Percentiles rank a stretch among this genome's conserved stretches.
phyloP scores from a whole-genome alignment of 2,888 invertebrate species.

The Scelioninae gen. 1 region DNA sequence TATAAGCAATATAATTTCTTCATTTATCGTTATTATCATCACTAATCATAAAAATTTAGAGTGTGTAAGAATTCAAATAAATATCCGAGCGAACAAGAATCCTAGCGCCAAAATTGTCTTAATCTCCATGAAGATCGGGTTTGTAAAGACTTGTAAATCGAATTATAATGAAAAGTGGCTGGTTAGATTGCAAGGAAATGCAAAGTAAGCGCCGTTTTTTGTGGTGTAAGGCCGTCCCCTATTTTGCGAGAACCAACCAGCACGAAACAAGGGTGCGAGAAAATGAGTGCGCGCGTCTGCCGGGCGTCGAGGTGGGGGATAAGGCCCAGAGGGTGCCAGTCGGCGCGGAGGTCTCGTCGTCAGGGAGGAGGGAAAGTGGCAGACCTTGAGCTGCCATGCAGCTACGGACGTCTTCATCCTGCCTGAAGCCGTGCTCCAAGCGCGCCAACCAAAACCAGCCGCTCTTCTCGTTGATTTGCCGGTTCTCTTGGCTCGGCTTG shows the following conservation, averaged over 20 bases:
- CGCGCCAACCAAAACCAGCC: conserved; percentile 62
- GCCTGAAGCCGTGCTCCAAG: conserved; percentile 77
- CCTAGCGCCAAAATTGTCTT: conserved; percentile 3
- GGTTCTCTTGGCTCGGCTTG: conserved; percentile 22
- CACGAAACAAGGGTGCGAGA: conserved; percentile 66
- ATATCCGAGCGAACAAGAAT: not conserved
- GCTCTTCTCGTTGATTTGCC: conserved; percentile 49
- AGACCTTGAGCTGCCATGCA: conserved; percentile 84
- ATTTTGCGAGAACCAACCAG: conserved; percentile 56
- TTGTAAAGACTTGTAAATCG: conserved; percentile 47
- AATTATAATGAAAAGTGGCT: conserved; percentile 51
- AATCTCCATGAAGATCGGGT: conserved; percentile 8
- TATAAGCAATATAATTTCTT: too few relatives aligned
- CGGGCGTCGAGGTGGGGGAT: conserved; percentile 45
- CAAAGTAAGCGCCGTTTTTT: conserved; percentile 37
- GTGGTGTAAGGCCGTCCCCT: conserved; percentile 36
- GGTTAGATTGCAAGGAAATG: conserved; percentile 40
- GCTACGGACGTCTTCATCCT: conserved; percentile 84
- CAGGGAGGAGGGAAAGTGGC: conserved; percentile 80
- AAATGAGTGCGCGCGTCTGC: conserved; percentile 60
- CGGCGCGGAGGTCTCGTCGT: conserved; percentile 69
- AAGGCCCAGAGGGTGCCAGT: conserved; percentile 64
- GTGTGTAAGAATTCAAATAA: too few relatives aligned
- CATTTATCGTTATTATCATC: too few relatives aligned
- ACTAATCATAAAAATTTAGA: too few relatives aligned